These are phyloP conservation scores for Chionis minor DNA, from an alignment of 2,113 vertebrate genomes.

Conservation along the genomic window DNA sequence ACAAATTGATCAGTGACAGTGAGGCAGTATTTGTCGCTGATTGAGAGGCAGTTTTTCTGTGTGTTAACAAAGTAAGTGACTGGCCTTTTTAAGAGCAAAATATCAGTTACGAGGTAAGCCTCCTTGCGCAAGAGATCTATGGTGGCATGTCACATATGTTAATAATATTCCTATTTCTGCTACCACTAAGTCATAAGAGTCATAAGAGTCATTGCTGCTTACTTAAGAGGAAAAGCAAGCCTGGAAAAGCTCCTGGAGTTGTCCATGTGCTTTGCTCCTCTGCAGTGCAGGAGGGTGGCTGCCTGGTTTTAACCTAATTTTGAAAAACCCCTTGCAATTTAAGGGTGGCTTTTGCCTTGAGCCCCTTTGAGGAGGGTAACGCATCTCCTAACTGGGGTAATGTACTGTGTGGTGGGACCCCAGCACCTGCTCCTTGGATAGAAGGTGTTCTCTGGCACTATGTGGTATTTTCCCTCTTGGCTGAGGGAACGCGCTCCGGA, in stretches of 20 bases:
- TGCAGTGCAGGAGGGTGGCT: neutral
- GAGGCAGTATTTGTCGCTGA: neutral
- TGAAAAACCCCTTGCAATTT: neutral
- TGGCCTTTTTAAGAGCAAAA: neutral
- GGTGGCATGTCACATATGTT: neutral
- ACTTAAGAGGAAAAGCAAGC: neutral
- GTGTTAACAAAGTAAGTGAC: neutral
- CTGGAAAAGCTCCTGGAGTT: neutral
- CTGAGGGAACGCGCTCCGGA: neutral
- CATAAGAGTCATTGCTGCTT: neutral
- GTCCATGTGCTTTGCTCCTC: neutral
- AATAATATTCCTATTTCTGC: neutral
- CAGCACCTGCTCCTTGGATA: neutral
- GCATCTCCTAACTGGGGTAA: neutral
- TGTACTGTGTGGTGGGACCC: rapidly evolving
- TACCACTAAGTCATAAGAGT: neutral
- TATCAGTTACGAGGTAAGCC: neutral
- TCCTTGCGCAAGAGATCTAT: neutral
- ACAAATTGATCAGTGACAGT: constrained; percentile 5
- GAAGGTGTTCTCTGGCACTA: neutral
- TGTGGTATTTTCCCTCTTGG: neutral
- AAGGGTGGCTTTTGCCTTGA: neutral
- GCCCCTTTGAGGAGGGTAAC: neutral
- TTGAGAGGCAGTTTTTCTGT: neutral
- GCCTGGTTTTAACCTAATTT: neutral